Conservation (phyloP, 1,140 invertebrate species). For the Magallana gigas region DNA sequence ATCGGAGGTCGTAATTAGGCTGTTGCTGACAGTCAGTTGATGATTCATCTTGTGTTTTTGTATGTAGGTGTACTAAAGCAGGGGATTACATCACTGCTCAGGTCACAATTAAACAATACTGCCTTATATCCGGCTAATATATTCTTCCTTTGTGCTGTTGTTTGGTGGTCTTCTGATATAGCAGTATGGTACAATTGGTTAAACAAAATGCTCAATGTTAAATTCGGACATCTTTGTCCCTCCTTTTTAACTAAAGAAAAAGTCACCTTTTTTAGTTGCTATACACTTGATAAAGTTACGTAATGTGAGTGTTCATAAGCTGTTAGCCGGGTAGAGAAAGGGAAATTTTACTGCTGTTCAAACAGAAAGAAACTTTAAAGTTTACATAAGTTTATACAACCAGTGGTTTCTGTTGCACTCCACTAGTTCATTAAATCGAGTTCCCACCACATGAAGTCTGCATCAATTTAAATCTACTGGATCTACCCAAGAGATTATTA, state of each 20-base stretch:
- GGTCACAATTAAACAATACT: background rate
- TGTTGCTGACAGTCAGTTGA: background rate
- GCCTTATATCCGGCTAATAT: background rate
- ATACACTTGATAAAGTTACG: background rate
- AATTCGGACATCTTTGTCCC: too few relatives aligned
- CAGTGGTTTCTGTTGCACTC: background rate
- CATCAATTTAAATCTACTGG: background rate
- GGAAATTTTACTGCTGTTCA: slow-evolving; percentile 6
- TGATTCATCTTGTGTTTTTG: background rate
- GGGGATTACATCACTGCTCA: background rate
- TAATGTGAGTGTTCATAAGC: background rate
- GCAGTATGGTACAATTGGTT: too few relatives aligned
- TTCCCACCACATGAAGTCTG: background rate
- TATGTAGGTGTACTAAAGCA: slow-evolving; percentile 6
- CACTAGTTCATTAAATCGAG: background rate
- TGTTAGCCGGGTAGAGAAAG: background rate
- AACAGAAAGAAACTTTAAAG: background rate
- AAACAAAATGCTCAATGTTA: too few relatives aligned
- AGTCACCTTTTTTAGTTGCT: slow-evolving; percentile 15
- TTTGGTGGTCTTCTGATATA: too few relatives aligned
- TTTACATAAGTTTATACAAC: background rate
- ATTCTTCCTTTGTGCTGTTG: background rate
- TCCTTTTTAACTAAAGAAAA: background rate
- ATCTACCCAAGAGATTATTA: background rate
- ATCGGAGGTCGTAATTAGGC: background rate